A percentile compares a stretch with the other conserved stretches of the same genome.
phyloP scores from a whole-genome alignment of 2,113 vertebrate genomes.

The Electrona antarctica region DNA sequence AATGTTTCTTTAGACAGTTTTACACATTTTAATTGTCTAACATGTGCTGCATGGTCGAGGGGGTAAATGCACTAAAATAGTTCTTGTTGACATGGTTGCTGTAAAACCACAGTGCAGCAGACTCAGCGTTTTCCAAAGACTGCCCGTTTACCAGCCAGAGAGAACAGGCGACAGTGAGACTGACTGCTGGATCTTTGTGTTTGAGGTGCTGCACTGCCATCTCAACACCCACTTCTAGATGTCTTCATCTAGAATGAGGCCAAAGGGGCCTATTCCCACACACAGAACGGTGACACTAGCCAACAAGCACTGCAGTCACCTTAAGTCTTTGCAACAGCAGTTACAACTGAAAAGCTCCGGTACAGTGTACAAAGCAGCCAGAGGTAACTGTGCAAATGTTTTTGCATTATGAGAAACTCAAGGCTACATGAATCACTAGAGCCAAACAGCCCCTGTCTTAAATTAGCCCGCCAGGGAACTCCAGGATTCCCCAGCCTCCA shows the following conservation, averaged over 20 bases:
- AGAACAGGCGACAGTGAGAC: conserved; percentile 63
- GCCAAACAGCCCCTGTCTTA: conserved; percentile 36
- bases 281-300: conserved; percentile 8
- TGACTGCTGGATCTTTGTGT: conserved; percentile 56
- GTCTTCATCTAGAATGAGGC: conserved; percentile 29
- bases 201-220: conserved; percentile 44
- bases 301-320: conserved; percentile 26
- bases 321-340: conserved; percentile 23
- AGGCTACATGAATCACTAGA: conserved; percentile 23
- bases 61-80: conserved; percentile 69
- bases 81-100: conserved; percentile 74
- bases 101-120: conserved; percentile 73
- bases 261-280: neutral
- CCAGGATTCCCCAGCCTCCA: conserved; percentile 28
- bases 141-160: conserved; percentile 71
- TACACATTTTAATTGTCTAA: conserved; percentile 43
- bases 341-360: conserved; percentile 25
- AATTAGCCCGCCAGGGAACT: conserved; percentile 53
- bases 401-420: conserved; percentile 39
- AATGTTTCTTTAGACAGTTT: conserved; percentile 43
- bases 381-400: conserved; percentile 28
- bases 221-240: conserved; percentile 37
- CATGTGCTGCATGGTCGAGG: conserved; percentile 41
- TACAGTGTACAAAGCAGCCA: conserved; percentile 33
- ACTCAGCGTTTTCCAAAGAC: conserved; percentile 75